These are phyloP conservation scores for Sphaerophoria taeniata DNA, from an alignment of 2,888 invertebrate genomes.

Conservation along the genomic window DNA sequence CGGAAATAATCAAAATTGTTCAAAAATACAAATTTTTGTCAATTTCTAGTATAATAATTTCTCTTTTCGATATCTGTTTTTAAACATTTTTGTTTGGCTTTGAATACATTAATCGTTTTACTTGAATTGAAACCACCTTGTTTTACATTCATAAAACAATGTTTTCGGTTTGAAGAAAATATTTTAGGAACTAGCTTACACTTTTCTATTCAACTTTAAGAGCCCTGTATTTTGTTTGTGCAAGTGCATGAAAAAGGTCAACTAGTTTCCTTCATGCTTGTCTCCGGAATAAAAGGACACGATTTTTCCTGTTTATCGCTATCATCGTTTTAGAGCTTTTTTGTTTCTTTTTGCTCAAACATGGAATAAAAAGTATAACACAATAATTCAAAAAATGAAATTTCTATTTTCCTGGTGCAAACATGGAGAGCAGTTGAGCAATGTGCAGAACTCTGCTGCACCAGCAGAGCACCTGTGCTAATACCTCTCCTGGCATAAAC, in stretches of 20 bases:
- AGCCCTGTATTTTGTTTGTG: constrained; percentile 1
- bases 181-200: too few species aligned
- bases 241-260: too few species aligned
- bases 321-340: not conserved
- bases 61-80: too few species aligned
- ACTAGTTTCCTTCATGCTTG: not conserved
- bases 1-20: too few species aligned
- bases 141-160: too few species aligned
- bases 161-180: too few species aligned
- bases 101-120: too few species aligned
- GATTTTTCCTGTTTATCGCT: not conserved
- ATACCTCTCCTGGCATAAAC: constrained; percentile 3
- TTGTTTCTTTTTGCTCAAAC: not conserved
- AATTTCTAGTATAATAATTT: too few species aligned
- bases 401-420: constrained; percentile 4
- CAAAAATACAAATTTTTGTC: too few species aligned
- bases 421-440: constrained; percentile 2
- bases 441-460: too few species aligned
- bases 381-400: constrained; percentile 16
- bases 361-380: not conserved
- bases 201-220: not conserved
- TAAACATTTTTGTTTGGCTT: too few species aligned
- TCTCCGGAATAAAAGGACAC: constrained; percentile 3
- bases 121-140: too few species aligned
- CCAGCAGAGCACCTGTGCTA: constrained; percentile 15